Evolutionary conservation across 2,797 vertebrate genomes (phyloP).

Genomic region (Heterohyrax brucei): DNA sequence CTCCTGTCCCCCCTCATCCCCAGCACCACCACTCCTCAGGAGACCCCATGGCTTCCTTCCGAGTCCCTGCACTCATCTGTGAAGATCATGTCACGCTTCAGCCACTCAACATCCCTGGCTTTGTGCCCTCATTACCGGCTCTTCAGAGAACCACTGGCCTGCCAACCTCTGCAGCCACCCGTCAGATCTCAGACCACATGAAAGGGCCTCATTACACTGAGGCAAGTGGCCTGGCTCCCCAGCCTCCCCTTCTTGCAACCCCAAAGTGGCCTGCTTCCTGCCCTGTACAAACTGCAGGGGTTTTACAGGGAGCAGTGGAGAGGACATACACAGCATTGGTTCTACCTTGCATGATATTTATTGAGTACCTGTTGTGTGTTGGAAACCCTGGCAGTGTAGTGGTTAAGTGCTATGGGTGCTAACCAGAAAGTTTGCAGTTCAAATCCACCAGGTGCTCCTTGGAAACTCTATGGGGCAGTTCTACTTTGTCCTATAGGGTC

Average conservation of each 20-base stretch:
- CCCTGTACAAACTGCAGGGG: neutral
- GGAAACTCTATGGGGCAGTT: no score
- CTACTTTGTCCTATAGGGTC: no score
- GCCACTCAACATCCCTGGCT: neutral
- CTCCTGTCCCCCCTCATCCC: neutral
- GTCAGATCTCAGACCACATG: neutral
- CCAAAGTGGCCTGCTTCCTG: neutral
- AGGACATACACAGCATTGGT: fast-evolving
- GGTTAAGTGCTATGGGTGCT: no score
- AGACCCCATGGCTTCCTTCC: neutral
- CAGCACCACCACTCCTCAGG: neutral
- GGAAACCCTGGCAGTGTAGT: no score
- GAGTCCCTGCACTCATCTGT: neutral
- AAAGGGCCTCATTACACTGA: slow-evolving; percentile 44
- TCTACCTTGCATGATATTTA: neutral
- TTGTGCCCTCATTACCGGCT: slow-evolving; percentile 50
- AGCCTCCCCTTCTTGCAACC: neutral
- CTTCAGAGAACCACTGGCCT: slow-evolving; percentile 20
- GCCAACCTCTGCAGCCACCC: neutral
- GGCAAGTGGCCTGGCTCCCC: neutral
- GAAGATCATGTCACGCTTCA: neutral
- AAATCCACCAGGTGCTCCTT: no score
- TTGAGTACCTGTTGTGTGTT: no score
- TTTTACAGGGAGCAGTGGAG: neutral
- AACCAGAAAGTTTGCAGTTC: no score